Percentiles rank a stretch among this genome's conserved stretches.
phyloP scores from a whole-genome alignment of 2,113 vertebrate species.

The Aleadryas rufinucha region DNA sequence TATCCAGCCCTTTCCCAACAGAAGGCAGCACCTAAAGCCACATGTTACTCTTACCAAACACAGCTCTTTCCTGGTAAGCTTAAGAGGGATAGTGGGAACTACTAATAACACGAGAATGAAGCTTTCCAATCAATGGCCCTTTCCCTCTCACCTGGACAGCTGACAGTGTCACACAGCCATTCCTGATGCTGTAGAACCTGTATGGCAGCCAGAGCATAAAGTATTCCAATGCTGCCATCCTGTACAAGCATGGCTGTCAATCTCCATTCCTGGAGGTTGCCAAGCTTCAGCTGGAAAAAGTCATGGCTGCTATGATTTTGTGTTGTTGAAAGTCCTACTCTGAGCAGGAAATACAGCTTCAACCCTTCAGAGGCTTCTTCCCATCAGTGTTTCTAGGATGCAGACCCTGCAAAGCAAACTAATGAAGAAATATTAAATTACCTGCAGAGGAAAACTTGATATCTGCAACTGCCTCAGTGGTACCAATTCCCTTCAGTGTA shows the following conservation, averaged over 20 bases:
- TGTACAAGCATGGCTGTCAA: not conserved
- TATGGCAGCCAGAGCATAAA: not conserved
- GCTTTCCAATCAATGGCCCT: not conserved
- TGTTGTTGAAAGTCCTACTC: not conserved
- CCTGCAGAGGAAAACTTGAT: slow-evolving; percentile 93
- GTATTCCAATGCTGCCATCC: not conserved
- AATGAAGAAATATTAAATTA: slow-evolving; percentile 51
- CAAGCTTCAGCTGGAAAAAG: not conserved
- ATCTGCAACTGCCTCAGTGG: slow-evolving; percentile 83
- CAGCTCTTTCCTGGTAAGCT: not conserved
- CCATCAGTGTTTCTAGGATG: not conserved
- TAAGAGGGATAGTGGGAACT: not conserved
- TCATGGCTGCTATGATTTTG: not conserved
- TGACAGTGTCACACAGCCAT: not conserved
- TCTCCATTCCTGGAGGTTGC: not conserved
- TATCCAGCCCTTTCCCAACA: not conserved
- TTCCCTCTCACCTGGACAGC: not conserved
- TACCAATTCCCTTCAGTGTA: slow-evolving; percentile 74
- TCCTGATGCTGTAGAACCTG: not conserved
- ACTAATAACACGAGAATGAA: not conserved
- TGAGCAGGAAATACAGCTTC: not conserved
- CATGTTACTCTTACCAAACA: not conserved
- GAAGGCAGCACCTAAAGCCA: not conserved
- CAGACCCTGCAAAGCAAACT: not conserved
- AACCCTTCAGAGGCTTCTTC: not conserved